Percentiles rank a stretch among this genome's conserved stretches.
Evolutionary conservation across 1,140 invertebrate species (phyloP).

Genomic region (Magallana angulata): DNA sequence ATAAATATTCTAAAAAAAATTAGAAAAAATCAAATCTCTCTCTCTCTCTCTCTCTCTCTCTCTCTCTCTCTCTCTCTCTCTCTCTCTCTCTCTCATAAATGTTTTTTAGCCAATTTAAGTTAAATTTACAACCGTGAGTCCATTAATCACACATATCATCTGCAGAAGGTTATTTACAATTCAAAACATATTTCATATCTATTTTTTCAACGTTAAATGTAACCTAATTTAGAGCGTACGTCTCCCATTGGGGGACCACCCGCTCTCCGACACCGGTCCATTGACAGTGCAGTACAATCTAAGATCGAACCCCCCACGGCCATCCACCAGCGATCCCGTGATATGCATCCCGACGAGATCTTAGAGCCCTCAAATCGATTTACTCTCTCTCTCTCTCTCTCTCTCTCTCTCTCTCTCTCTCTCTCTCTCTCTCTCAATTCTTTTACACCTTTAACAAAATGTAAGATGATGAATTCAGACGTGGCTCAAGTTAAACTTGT

Average conservation of each 20-base stretch:
- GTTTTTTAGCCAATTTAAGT: too few species aligned
- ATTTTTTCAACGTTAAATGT: neutral
- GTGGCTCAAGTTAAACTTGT: too few species aligned
- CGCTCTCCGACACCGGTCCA: neutral
- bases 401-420: conserved; percentile 18
- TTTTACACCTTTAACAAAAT: too few species aligned
- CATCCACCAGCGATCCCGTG: conserved; percentile 14
- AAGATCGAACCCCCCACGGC: neutral
- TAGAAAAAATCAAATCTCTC: neutral
- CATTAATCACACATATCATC: too few species aligned
- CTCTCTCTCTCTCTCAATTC: neutral
- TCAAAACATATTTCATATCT: neutral
- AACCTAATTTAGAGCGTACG: neutral
- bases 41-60: neutral
- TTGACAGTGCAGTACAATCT: conserved; percentile 25
- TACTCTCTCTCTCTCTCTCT: neutral
- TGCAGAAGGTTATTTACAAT: neutral
- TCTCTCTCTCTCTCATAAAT: too few species aligned
- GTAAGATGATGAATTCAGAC: too few species aligned
- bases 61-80: neutral
- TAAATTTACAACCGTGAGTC: too few species aligned
- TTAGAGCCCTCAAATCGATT: conserved; percentile 9
- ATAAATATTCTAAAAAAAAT: neutral
- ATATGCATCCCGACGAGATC: conserved; percentile 12
- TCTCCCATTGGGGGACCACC: neutral